A percentile compares a stretch with the other conserved stretches of the same genome.
Evolutionary conservation across 1,140 invertebrate genomes (phyloP).

Genomic region (Prorops nasuta): DNA sequence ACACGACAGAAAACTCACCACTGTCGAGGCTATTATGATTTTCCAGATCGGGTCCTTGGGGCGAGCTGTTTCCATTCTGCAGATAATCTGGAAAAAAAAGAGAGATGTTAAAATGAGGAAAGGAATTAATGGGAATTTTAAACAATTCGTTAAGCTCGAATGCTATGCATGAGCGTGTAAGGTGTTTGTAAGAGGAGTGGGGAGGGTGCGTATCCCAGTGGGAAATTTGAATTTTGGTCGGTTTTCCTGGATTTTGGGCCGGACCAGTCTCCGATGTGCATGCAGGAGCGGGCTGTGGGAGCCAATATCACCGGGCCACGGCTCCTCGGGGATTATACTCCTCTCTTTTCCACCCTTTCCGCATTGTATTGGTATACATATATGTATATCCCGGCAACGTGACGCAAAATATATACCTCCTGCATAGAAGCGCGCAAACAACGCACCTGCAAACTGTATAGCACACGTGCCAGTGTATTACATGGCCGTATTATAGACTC

Average conservation of each 20-base stretch:
- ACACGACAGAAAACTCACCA: no score
- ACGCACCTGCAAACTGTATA: no score
- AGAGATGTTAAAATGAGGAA: not conserved
- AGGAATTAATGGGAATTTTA: not conserved
- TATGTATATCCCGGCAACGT: no score
- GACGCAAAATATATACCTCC: no score
- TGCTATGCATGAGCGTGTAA: no score
- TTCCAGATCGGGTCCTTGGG: slow-evolving; percentile 38
- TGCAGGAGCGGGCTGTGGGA: slow-evolving; percentile 33
- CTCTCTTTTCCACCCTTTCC: slow-evolving; percentile 34
- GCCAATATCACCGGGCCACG: slow-evolving; percentile 36
- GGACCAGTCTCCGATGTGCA: slow-evolving; percentile 25
- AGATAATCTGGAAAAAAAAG: slow-evolving; percentile 38
- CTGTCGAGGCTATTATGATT: slow-evolving; percentile 49
- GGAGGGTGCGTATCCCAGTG: slow-evolving; percentile 30
- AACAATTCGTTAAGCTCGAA: no score
- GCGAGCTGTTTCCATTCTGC: slow-evolving; percentile 27
- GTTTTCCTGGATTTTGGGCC: slow-evolving; percentile 25
- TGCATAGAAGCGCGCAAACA: no score
- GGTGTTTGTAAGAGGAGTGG: slow-evolving; percentile 22
- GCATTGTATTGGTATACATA: no score
- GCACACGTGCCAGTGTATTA: no score
- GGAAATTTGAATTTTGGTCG: slow-evolving; percentile 35
- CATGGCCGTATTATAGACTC: no score
- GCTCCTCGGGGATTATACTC: slow-evolving; percentile 21